These are phyloP conservation scores for Holotrichia oblita DNA, from an alignment of 1,140 invertebrate species.

Conservation along the genomic window DNA sequence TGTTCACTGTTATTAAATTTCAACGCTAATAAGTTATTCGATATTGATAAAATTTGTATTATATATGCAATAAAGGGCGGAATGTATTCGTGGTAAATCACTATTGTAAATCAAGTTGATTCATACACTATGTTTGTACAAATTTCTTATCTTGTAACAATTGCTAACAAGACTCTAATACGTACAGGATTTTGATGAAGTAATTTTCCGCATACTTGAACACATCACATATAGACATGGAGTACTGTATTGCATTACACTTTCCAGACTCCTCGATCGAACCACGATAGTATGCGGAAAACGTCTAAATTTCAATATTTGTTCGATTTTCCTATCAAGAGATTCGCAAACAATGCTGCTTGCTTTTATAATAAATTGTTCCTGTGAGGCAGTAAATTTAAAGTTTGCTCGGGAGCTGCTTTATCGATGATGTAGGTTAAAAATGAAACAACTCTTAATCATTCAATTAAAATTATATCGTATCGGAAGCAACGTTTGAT, in stretches of 20 bases:
- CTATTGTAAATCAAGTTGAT: no score
- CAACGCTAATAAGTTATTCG: no score
- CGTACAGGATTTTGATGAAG: no score
- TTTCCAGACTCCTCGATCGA: not conserved
- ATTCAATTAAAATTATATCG: not conserved
- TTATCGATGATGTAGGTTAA: slow-evolving; percentile 12
- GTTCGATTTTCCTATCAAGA: not conserved
- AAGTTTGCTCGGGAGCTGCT: not conserved
- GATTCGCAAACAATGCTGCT: not conserved
- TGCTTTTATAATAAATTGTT: not conserved
- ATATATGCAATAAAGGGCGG: no score
- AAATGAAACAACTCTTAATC: slow-evolving; percentile 13
- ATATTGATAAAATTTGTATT: no score
- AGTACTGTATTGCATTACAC: not conserved
- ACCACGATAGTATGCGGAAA: not conserved
- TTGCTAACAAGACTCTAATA: no score
- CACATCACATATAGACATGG: no score
- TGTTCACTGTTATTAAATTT: no score
- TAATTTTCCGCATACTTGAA: no score
- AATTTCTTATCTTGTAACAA: no score
- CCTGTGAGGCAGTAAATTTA: not conserved
- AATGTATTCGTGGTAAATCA: no score
- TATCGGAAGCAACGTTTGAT: slow-evolving; percentile 4
- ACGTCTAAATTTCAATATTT: not conserved
- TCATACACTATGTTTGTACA: no score